Conservation (phyloP, 2,888 invertebrate genomes). For the Disparrhopalites patrizii region DNA sequence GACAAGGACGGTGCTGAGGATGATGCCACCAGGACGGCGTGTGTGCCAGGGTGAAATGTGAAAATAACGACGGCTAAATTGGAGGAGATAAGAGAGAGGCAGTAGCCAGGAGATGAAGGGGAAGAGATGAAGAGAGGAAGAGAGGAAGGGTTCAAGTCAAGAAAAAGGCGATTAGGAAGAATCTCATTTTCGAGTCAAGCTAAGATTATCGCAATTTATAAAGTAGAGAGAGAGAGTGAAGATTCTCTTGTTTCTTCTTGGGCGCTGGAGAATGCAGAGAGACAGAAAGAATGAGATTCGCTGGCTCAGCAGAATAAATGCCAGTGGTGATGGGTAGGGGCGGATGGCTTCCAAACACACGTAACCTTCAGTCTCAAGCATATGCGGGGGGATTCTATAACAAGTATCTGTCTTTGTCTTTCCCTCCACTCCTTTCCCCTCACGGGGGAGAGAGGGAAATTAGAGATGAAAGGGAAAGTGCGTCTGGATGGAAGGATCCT, state of each 20-base stretch:
- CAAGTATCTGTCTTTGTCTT: not conserved
- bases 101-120: not conserved
- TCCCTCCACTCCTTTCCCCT: constrained; percentile 24
- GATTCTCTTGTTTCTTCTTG: constrained; percentile 8
- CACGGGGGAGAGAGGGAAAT: constrained; percentile 17
- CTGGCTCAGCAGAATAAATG: constrained; percentile 15
- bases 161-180: constrained; percentile 33
- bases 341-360: not conserved
- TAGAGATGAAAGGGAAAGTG: not conserved
- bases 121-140: not conserved
- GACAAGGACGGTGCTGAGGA: too few relatives aligned
- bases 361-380: not conserved
- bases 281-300: constrained; percentile 2
- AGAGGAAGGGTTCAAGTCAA: constrained; percentile 19
- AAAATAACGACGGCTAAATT: constrained; percentile 25
- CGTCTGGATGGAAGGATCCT: too few relatives aligned
- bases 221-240: constrained; percentile 13
- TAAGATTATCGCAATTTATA: constrained; percentile 38
- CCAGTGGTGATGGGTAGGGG: not conserved
- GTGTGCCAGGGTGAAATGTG: constrained; percentile 17
- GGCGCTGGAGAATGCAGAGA: not conserved
- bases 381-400: too few relatives aligned
- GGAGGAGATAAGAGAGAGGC: not conserved
- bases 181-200: constrained; percentile 40
- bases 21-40: constrained; percentile 13